Base-by-base conservation (phyloP, 2,888 invertebrate genomes). In the Diachrysia chrysitis region DNA sequence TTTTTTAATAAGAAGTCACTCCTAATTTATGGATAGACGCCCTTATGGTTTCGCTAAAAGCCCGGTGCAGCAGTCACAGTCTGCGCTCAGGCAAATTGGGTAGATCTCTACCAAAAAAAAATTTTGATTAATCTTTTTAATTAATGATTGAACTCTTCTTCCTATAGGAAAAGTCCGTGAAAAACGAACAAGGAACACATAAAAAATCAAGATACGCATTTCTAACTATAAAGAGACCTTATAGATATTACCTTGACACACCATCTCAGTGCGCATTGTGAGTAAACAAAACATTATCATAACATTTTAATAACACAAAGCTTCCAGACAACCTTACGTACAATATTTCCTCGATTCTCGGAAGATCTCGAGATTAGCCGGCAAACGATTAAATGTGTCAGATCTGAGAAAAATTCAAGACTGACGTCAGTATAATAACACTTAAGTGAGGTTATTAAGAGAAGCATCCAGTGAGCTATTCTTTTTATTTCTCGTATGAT, bases 341-440 rank as follows among this genome's bases (percentile, higher is more conserved):
- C 61, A 68, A 79, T 69, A 69, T 78, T 84, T 81, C 83, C 83
- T 81, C 63, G 67, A 66, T 82, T 83, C 84, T 83, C 46, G 63
- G 83, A 84, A 82, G 84, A 72, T 76, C 66, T 61, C 61, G 0
- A 64, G 78, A 83, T 81, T 82, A 80, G 29, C 63, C 37, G 54
- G 35, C 79, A 74, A 58, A 70, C 69, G 64, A 82, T 83, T 82
- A 82, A 57, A 46, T 53, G 29, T 71, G 75, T 70, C 76, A 66
- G 83, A 57, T 54, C 25, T 35, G 54, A 63, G 69, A 66, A 73
- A 60, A 63, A 76, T 69, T 63, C 21, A 73, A 68, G 70, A 75
- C 51, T 70, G 80, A 76, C 73, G 81, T 80, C 80, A 79, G 9
- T 16, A 19, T 79, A 67, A 69, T 72, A 64, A 58, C 23, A 58